These are phyloP conservation scores for Dryobates pubescens DNA, from an alignment of 2,797 vertebrate species.

Conservation along the genomic window DNA sequence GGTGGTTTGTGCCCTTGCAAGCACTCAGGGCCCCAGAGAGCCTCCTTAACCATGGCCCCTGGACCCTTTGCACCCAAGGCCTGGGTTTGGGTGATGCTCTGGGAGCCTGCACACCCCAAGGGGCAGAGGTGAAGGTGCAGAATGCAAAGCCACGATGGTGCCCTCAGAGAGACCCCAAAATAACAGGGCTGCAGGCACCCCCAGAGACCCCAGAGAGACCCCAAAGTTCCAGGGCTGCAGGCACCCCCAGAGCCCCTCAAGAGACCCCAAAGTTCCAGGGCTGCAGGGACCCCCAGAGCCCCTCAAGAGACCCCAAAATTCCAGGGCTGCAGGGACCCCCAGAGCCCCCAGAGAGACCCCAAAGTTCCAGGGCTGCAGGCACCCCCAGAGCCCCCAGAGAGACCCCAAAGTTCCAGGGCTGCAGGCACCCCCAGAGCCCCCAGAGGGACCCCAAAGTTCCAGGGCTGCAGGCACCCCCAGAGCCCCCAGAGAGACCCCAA, in stretches of 20 bases:
- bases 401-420: neutral
- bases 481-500: neutral
- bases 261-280: no score
- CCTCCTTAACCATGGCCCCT: rapidly evolving
- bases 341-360: no score
- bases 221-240: neutral
- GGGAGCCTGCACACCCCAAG: neutral
- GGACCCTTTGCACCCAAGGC: neutral
- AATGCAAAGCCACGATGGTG: no score
- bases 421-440: neutral
- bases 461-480: no score
- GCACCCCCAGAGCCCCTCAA: no score
- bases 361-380: neutral
- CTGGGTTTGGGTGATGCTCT: neutral
- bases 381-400: neutral
- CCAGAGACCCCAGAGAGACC: neutral
- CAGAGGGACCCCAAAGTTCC: neutral
- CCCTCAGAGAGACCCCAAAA: no score
- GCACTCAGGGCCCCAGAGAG: neutral
- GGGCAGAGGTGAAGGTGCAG: neutral
- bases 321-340: no score
- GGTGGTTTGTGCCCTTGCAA: neutral
- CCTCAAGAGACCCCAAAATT: no score
- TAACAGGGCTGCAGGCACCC: neutral
- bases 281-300: no score